phyloP scores from a whole-genome alignment of 2,113 vertebrate species.

The Channa maculata region DNA sequence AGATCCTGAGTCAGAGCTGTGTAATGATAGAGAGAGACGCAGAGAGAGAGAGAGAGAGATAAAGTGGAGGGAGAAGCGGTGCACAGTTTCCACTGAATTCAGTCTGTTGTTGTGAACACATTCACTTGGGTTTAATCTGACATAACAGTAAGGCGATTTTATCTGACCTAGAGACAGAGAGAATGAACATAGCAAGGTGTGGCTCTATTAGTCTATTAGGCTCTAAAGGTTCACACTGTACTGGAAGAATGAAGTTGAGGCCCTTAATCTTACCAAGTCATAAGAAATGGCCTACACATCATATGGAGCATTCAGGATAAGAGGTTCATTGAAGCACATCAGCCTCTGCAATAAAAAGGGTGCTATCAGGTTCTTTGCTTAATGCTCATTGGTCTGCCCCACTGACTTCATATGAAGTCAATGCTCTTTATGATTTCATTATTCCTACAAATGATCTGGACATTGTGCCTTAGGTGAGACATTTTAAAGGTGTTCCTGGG shows the following conservation, averaged over 20 bases:
- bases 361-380: neutral
- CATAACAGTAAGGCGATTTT: neutral
- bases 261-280: neutral
- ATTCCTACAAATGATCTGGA: neutral
- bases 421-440: neutral
- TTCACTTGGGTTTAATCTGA: neutral
- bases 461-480: too few species aligned
- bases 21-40: neutral
- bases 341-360: neutral
- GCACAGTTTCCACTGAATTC: too few species aligned
- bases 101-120: neutral
- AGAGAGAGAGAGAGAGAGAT: neutral
- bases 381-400: neutral
- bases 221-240: neutral
- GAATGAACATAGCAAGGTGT: slow-evolving; percentile 3
- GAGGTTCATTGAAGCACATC: neutral
- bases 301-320: neutral
- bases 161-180: neutral
- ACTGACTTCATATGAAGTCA: neutral
- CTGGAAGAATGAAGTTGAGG: slow-evolving; percentile 33
- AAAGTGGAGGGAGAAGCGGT: neutral
- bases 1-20: slow-evolving; percentile 44
- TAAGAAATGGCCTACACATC: neutral
- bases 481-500: too few species aligned
- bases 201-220: neutral